Evolutionary conservation across 2,888 invertebrate genomes (phyloP), one percentile per base, ranked within the genome.

Genomic region (Xylota segnis): DNA sequence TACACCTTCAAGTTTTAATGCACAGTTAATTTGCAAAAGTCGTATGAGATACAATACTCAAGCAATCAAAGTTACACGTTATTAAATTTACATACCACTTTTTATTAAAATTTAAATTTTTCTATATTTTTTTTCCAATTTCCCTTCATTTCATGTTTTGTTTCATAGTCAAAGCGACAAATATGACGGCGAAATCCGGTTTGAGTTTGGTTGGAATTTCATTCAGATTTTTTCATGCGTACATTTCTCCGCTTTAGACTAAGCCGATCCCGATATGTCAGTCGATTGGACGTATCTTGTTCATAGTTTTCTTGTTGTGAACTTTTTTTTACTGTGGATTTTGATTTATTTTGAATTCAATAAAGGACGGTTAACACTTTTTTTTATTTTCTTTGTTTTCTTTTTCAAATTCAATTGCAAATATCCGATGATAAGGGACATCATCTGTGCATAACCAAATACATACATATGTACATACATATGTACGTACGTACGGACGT

Each of bases 201-300:
- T 74, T 74, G 40, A 50, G 32, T 50, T 43, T 63, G 61, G 43
- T 29, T 52, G 61, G 59, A 58, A 63, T 74, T 63, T 63, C 61
- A 74, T 74, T 63, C 61, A 52, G 40, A 63, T 74, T 74, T 72
- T 37, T 74, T 74, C 72, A 74, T 74, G 72, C 72, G 72, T 74
- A 52, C 40, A 63, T 74, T 61, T 61, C 50, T 63, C 72, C 16
- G 52, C 61, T 52, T 74, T 74, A 63, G 52, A 63, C 61, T 74
- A 74, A 74, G 72, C 72, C 61, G 72, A 61, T 74, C 40, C 72
- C 52, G 52, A 74, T 63, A 72, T 40, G 72, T 63, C 61, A 74
- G n/a, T 29, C 61, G 59, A 40, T 16, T 72, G 61, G 29, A 72
- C 52, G 37, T 40, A 52, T 72, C 72, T 50, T 63, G 72, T 61